Percentiles rank a stretch among this genome's conserved stretches.
These are phyloP conservation scores for Eidolon helvum DNA, from an alignment of 2,113 vertebrate genomes.

Conservation along the genomic window DNA sequence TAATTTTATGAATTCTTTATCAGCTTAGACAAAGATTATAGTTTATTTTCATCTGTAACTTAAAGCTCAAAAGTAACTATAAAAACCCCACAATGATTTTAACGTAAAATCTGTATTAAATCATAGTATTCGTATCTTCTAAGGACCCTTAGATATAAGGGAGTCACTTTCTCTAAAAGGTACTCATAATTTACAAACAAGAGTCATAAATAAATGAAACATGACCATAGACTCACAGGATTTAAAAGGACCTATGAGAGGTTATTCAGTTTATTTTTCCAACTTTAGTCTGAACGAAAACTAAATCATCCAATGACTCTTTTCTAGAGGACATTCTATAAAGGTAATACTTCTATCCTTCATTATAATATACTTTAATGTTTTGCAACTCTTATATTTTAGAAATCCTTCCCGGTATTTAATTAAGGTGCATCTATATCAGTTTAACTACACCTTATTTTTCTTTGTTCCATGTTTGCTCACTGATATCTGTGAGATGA, in stretches of 20 bases:
- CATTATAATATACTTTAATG: not conserved
- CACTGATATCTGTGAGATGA: not conserved
- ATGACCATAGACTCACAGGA: not conserved
- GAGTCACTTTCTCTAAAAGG: constrained; percentile 19
- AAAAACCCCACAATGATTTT: not conserved
- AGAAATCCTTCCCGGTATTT: not conserved
- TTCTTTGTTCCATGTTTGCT: not conserved
- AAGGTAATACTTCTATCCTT: not conserved
- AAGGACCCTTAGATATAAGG: not conserved
- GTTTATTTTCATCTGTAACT: constrained; percentile 47
- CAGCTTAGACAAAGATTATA: constrained; percentile 7
- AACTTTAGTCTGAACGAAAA: constrained; percentile 9
- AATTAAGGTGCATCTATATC: not conserved
- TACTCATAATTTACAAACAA: not conserved
- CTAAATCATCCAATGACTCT: not conserved
- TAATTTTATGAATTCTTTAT: not conserved
- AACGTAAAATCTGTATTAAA: constrained; percentile 28
- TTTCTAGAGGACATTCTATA: not conserved
- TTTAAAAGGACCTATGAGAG: not conserved
- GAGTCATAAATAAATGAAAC: not conserved
- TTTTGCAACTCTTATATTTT: not conserved
- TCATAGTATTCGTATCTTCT: constrained; percentile 42
- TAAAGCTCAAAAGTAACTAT: constrained; percentile 15
- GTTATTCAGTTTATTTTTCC: not conserved
- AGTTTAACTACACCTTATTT: not conserved